These are phyloP conservation scores for Flabesymbios commensalis DNA, from an alignment of 2,888 invertebrate species.

Conservation along the genomic window DNA sequence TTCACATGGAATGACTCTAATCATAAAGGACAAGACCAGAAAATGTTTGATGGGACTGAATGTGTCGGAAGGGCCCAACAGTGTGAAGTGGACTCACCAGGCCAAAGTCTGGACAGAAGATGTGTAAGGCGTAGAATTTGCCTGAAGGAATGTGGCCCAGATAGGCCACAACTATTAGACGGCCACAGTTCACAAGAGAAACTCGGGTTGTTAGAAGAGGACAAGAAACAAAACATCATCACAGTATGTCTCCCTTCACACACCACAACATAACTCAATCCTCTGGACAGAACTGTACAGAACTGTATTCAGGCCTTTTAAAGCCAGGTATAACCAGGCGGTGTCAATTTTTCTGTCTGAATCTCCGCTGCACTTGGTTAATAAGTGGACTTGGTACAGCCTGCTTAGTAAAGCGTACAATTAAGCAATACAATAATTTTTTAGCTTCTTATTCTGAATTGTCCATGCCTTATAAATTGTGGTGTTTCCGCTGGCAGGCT, in stretches of 20 bases:
- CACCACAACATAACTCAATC: too few relatives aligned
- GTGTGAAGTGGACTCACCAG: slow-evolving; percentile 30
- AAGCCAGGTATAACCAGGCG: slow-evolving; percentile 4
- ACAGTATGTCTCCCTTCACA: too few relatives aligned
- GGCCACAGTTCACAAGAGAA: slow-evolving; percentile 35
- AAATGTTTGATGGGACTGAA: background rate
- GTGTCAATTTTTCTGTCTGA: background rate
- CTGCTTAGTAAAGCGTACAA: too few relatives aligned
- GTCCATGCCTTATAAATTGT: too few relatives aligned
- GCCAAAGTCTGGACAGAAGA: slow-evolving; percentile 38
- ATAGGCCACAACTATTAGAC: slow-evolving; percentile 39
- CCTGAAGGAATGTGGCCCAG: slow-evolving; percentile 32
- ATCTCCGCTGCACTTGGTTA: background rate
- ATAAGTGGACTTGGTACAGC: too few relatives aligned
- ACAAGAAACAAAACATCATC: too few relatives aligned
- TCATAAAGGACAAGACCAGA: background rate
- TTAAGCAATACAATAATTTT: too few relatives aligned
- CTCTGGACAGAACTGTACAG: slow-evolving; percentile 17
- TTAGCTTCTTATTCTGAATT: too few relatives aligned
- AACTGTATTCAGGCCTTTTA: slow-evolving; percentile 14
- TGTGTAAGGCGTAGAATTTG: slow-evolving; percentile 33
- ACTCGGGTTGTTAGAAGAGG: slow-evolving; percentile 28
- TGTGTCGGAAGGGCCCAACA: slow-evolving; percentile 13
- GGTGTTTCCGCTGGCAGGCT: too few relatives aligned
- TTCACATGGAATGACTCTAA: too few relatives aligned